Percentiles rank a stretch among this genome's conserved stretches.
These are phyloP conservation scores for Oxyteleia sp. DNA, from an alignment of 2,888 invertebrate genomes.

Conservation along the genomic window DNA sequence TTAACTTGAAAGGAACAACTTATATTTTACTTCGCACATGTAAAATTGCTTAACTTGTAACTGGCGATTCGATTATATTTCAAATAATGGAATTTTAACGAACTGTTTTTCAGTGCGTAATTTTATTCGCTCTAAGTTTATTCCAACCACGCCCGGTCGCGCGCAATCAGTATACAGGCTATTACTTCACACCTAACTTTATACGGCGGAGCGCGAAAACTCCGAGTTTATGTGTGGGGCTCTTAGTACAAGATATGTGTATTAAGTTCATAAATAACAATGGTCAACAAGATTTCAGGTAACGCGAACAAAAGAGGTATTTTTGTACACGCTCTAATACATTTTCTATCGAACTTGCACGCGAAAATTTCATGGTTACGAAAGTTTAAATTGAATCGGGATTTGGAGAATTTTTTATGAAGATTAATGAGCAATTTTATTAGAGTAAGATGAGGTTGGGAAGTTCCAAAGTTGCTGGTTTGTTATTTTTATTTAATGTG, in stretches of 20 bases:
- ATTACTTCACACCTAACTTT: too few relatives aligned
- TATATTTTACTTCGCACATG: too few relatives aligned
- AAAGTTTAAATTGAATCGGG: slow-evolving; percentile 39
- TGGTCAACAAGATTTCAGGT: slow-evolving; percentile 61
- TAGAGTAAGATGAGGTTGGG: background rate
- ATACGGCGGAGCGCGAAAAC: slow-evolving; percentile 22
- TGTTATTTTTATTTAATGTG: background rate
- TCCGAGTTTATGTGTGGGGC: slow-evolving; percentile 47
- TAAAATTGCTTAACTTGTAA: too few relatives aligned
- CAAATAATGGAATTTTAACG: too few relatives aligned
- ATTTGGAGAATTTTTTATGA: slow-evolving; percentile 17
- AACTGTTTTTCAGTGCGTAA: too few relatives aligned
- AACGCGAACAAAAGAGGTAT: slow-evolving; percentile 45
- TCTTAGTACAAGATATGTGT: slow-evolving; percentile 64
- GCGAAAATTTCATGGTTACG: slow-evolving; percentile 3
- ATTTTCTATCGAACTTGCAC: slow-evolving; percentile 45
- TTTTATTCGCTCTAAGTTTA: too few relatives aligned
- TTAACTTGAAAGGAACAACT: too few relatives aligned
- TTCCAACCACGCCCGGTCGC: too few relatives aligned
- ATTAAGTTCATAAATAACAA: slow-evolving; percentile 63
- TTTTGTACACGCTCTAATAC: slow-evolving; percentile 36
- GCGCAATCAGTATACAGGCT: too few relatives aligned
- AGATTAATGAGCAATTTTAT: slow-evolving; percentile 15
- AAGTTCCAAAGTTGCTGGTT: background rate
- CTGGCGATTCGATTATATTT: too few relatives aligned